Evolutionary conservation across 1,140 invertebrate genomes (phyloP), one percentile per base, ranked within the genome.

Genomic region (Ooceraea biroi): DNA sequence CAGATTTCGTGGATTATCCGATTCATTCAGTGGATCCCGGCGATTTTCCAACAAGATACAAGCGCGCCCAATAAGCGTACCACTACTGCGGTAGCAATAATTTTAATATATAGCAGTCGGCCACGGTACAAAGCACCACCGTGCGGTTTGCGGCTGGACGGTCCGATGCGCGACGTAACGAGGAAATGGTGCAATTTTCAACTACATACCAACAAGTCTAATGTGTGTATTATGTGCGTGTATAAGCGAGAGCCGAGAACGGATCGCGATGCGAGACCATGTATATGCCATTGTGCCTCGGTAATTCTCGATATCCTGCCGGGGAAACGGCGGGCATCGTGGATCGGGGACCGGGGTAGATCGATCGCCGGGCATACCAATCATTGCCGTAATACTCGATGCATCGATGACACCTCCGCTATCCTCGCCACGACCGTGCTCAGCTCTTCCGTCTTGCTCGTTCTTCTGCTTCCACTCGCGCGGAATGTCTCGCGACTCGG

Each of bases 101-200:
- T 89, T 85, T 83, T 89, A 89, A 88, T 86, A 89, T 86, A 88
- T 86, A 89, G 88, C 72, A 77, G 73, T 61, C 14, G 71, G 85
- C 65, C 82, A 80, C 69, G 84, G 74, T 69, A 85, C 72, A 84
- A 77, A 82, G 80, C 72, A 82, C 22, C 61, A 73, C 80, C 41
- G 83, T 92, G 92, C 85, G 92, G 92, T 92, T 92, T 93, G 92
- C 87, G 92, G 91, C 90, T 91, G 86, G 78, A 90, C 90, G 91
- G 85, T 92, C 85, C 89, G 83, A 63, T 90, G 92, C 77, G 77
- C 86, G 69, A 63, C 74, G 77, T 92, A 92, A 92, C 87, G 82
- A 91, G 86, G 85, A 80, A 91, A 74, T 85, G 52, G 83, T 55
- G 88, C 89, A 89, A 90, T 91, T 85, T 86, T 71, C 55, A 78